phyloP scores from a whole-genome alignment of 1,140 invertebrate genomes.

The Papilio polytes region DNA sequence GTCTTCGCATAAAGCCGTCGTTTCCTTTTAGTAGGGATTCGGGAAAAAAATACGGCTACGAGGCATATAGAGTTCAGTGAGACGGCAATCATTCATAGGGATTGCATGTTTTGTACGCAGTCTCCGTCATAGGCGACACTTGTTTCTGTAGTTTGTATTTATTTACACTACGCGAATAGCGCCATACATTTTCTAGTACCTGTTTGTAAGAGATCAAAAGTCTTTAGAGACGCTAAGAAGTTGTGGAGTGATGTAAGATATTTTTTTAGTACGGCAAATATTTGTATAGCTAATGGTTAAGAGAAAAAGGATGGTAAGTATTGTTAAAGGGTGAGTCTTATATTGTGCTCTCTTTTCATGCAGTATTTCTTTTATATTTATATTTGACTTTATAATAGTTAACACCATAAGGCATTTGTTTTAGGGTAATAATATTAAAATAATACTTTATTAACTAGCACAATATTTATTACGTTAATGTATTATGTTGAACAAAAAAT shows the following conservation, averaged over 20 bases:
- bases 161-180: slow-evolving; percentile 57
- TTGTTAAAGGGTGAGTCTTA: slow-evolving; percentile 24
- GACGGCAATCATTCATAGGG: slow-evolving; percentile 67
- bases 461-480: neutral
- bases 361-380: neutral
- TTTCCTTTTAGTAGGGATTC: slow-evolving; percentile 64
- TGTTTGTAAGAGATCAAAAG: slow-evolving; percentile 44
- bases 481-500: too few species aligned
- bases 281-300: slow-evolving; percentile 37
- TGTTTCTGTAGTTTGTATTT: slow-evolving; percentile 64
- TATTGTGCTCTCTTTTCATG: neutral
- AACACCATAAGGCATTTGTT: too few species aligned
- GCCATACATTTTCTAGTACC: slow-evolving; percentile 50
- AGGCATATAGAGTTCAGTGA: slow-evolving; percentile 66
- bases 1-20: slow-evolving; percentile 50
- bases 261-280: slow-evolving; percentile 41
- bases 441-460: neutral
- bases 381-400: neutral
- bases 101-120: slow-evolving; percentile 69
- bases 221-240: slow-evolving; percentile 49
- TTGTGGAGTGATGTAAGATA: slow-evolving; percentile 46
- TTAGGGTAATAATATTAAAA: too few species aligned
- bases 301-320: slow-evolving; percentile 40
- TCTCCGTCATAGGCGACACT: slow-evolving; percentile 60
- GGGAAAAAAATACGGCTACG: slow-evolving; percentile 62